Conservation (phyloP, 2,797 vertebrate genomes). For the Amblyraja radiata region DNA sequence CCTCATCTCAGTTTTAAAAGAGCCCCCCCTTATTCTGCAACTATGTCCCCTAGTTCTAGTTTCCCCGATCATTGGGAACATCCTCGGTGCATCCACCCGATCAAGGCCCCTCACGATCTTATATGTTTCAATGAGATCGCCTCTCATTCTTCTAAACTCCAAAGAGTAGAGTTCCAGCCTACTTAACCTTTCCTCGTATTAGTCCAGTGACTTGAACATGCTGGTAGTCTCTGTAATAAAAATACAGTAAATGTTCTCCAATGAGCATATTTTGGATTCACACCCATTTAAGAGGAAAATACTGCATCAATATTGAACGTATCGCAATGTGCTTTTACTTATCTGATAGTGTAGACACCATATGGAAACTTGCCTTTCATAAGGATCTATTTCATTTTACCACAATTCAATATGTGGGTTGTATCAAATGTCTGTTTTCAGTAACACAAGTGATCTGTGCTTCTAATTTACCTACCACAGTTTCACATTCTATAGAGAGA, state of each 20-base stretch:
- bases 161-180: too few relatives aligned
- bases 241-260: not conserved
- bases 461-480: slow-evolving; percentile 25
- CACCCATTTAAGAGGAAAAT: not conserved
- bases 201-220: not conserved
- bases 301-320: not conserved
- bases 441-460: not conserved
- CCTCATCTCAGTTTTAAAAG: too few relatives aligned
- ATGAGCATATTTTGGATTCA: not conserved
- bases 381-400: not conserved
- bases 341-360: not conserved
- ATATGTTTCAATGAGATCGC: too few relatives aligned
- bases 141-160: too few relatives aligned
- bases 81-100: too few relatives aligned
- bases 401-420: slow-evolving; percentile 7
- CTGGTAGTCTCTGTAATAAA: too few relatives aligned
- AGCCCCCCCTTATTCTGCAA: too few relatives aligned
- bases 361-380: not conserved
- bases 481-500: not conserved
- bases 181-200: too few relatives aligned
- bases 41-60: too few relatives aligned
- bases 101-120: too few relatives aligned
- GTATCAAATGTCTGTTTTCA: slow-evolving; percentile 9
- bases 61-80: too few relatives aligned
- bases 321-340: not conserved